Conservation (phyloP, 1,140 invertebrate species). For the Aradophagus sp. region DNA sequence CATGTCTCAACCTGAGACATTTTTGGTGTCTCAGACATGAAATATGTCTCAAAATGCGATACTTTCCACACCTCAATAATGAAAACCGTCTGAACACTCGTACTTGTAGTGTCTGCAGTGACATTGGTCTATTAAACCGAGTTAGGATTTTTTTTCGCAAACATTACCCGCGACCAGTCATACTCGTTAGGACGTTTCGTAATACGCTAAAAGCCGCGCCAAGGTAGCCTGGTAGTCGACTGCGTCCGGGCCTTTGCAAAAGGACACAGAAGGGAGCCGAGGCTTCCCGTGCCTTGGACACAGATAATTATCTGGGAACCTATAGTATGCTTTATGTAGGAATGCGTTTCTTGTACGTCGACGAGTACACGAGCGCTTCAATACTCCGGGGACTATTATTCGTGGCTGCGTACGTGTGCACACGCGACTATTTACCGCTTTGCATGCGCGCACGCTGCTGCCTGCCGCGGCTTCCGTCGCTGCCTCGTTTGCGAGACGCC, state of each 20-base stretch:
- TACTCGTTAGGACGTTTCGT: too few relatives aligned
- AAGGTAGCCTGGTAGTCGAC: too few relatives aligned
- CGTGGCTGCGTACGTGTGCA: conserved; percentile 49
- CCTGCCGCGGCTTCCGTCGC: conserved; percentile 39
- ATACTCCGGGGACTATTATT: conserved; percentile 63
- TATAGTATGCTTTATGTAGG: conserved; percentile 67
- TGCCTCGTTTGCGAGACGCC: conserved; percentile 48
- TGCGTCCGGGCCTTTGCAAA: conserved; percentile 23
- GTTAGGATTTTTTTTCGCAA: too few relatives aligned
- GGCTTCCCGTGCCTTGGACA: conserved; percentile 48
- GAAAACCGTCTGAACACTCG: too few relatives aligned
- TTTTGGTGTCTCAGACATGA: too few relatives aligned
- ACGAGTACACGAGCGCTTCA: conserved; percentile 59
- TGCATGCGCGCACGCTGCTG: conserved; percentile 59
- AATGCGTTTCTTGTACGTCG: conserved; percentile 67
- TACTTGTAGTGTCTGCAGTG: too few relatives aligned
- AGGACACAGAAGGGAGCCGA: conserved; percentile 40
- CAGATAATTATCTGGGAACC: conserved; percentile 69
- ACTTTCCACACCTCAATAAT: too few relatives aligned
- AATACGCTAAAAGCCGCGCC: too few relatives aligned
- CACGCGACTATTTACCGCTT: conserved; percentile 66
- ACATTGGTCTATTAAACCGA: too few relatives aligned
- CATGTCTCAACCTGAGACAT: too few relatives aligned
- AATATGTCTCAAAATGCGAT: too few relatives aligned
- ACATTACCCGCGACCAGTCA: too few relatives aligned